Base-by-base conservation (phyloP, 2,888 invertebrate genomes). In the Hypomecis atomaria region DNA sequence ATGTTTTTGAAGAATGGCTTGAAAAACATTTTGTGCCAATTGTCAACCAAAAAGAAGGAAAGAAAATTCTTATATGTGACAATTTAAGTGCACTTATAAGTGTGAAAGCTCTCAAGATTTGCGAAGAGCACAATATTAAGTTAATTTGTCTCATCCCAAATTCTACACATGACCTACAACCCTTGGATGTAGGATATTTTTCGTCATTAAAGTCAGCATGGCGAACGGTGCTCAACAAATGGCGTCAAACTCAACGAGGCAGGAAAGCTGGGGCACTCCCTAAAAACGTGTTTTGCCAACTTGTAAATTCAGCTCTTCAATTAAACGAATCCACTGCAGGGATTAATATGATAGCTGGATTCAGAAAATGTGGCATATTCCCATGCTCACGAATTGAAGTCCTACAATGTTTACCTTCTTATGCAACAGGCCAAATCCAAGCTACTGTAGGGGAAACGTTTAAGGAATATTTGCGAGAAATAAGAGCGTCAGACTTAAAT, bases 141-240 rank as follows among this genome's bases (percentile, higher is more conserved):
- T 67, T 70, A 36, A 64, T 67, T 34, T 67, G 66, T 23, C 62
- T 70, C n/a, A 59, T 64, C 9, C 67, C 67, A 10, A 68, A 67
- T 40, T 62, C 64, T 10, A 70, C 67, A 47, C 70, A 70, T 56
- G 43, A 67, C 37, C 48, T 63, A 57, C 68, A 64, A 59, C 66
- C 66, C 42, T 49, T 71, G 34, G 71, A 71, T 53, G 69, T 71
- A 59, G 67, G 66, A 45, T 71, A 63, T 48, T 70, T 70, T 66
- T 59, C 61, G 9, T 62, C 62, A 34, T 59, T 71, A 45, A 69
- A 66, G 34, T 38, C 65, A 62, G 50, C 55, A 11, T 70, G 67
- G 70, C 54, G 70, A 43, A 42, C 60, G 54, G 58, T 67, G 50
- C 56, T 69, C n/a, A 61, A 49, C 50, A 60, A 62, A 48, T 70